Evolutionary conservation across 2,113 vertebrate genomes (phyloP).

Genomic region (western clawed frog (Xenopus tropicalis)): UCB_Xtro_10.0 CM004448.2:35410001-35410500

Average conservation of each 20-base stretch:
- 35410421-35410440: too few relatives aligned
- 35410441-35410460: too few relatives aligned
- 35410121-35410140: slow-evolving; percentile 33
- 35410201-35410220: not conserved
- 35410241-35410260: slow-evolving; percentile 2
- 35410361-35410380: slow-evolving; percentile 13
- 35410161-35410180: slow-evolving; percentile 16
- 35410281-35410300: not conserved
- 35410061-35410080: slow-evolving; percentile 39
- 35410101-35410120: slow-evolving; percentile 36
- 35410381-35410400: slow-evolving; percentile 1
- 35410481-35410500: too few relatives aligned
- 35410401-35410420: not conserved
- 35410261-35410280: slow-evolving; percentile 4
- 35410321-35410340: slow-evolving; percentile 3
- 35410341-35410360: not conserved
- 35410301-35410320: not conserved
- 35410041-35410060: slow-evolving; percentile 29
- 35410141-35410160: slow-evolving; percentile 27
- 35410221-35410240: slow-evolving; percentile 24
- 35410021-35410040: slow-evolving; percentile 34
- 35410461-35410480: too few relatives aligned
- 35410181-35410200: not conserved
- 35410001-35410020: slow-evolving; percentile 28
- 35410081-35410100: slow-evolving; percentile 33